Evolutionary conservation across 2,113 vertebrate genomes (phyloP), one percentile per base, ranked within the genome.

Genomic region (Corythornis madagascariensis): DNA sequence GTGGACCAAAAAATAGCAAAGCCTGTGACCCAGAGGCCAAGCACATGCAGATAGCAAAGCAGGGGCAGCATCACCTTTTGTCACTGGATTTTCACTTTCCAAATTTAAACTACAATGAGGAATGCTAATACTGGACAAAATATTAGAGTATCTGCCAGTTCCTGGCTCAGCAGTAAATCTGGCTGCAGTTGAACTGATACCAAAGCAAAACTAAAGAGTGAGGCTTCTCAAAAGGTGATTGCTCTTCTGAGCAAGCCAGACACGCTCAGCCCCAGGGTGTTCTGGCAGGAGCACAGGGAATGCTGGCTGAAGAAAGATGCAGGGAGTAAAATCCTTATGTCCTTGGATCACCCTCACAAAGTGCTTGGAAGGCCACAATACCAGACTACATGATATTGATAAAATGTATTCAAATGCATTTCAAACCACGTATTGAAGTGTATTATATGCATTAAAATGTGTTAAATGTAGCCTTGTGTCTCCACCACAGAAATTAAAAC

Each of bases 371-470:
- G 31, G 8, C 28, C n/a, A 65, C 29, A 19, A 13, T 17, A 35
- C 2, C 28, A 65, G 17, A 25, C 22, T 40, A n/a, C 4, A 19
- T 0, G 2, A 55, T 16, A 7, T 1, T 56, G 3, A n/a, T 43
- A 50, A 50, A 50, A 50, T 50, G 48, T 24, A 25, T 21, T 50
- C 38, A 50, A 50, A 50, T 13, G 21, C 13, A 24, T 50, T 50
- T 24, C 22, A 50, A 50, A 52, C 85, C 40, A 22, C 9, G 1
- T 8, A 28, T 24, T 38, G 38, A 38, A 38, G 38, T 38, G 38
- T 38, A 38, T 38, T 38, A 38, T 38, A 38, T 38, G 4, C 38
- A 38, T 38, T 38, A 24, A 50, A 50, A 24, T 50, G 21, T 50
- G 21, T 50, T 24, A 50, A 26, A 21, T n/a, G 18, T 4, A 38